Conservation (phyloP, 2,113 vertebrate genomes). For the Pithys albifrons region DNA sequence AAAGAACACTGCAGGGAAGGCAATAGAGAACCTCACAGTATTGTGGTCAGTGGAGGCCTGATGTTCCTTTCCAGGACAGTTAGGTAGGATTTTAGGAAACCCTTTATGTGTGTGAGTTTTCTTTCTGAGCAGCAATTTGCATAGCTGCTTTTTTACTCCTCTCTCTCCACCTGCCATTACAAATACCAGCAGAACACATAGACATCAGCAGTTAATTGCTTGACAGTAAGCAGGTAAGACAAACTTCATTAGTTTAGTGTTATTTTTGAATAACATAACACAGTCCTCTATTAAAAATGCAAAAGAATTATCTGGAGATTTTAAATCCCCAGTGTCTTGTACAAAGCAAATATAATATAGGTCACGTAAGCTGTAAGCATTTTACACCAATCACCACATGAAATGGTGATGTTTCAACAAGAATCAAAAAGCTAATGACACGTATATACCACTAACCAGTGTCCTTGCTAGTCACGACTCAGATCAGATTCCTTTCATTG, state of each 20-base stretch:
- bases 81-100: neutral
- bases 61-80: neutral
- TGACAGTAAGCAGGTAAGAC: neutral
- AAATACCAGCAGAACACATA: neutral
- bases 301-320: neutral
- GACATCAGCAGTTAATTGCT: neutral
- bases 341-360: neutral
- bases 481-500: neutral
- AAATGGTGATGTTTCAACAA: neutral
- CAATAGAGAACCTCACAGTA: accelerated
- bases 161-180: neutral
- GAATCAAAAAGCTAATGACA: neutral
- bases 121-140: neutral
- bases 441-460: neutral
- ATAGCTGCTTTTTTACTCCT: neutral
- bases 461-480: neutral
- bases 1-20: neutral
- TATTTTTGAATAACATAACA: neutral
- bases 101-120: neutral
- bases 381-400: neutral
- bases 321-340: neutral
- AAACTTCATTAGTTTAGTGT: neutral
- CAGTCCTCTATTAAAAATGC: neutral
- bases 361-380: neutral
- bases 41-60: neutral